Base-by-base conservation (phyloP, 1,140 invertebrate species). In the Brachionus sp. region DNA sequence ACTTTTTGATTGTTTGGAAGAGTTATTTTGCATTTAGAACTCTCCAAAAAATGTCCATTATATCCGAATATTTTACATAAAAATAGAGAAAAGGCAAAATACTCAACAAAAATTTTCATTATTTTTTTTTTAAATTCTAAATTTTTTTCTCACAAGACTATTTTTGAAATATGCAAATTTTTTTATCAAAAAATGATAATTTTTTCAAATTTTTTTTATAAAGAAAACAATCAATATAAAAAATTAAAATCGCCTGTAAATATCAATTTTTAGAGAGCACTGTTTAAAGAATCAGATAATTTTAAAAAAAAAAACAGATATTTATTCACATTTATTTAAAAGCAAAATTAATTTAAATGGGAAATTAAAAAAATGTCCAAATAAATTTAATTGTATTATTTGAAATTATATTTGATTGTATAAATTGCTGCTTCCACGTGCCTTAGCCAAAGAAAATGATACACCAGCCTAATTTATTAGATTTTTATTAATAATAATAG, bases 351-450 rank as follows among this genome's bases (percentile, higher is more conserved):
- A 5, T 46, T 46, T 46, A 46, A 46, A 13, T 46, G 0, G 10
- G 4, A 46, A n/a, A 46, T 10, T 13, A 46, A 12, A 46, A 46
- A 3, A 46, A 46, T 46, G 9, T 46, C 12, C 12, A 9, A 12
- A 10, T 46, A 12, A 46, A 12, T 13, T 46, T 10, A 46, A 46
- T 46, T 46, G 9, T 0, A 46, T 10, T 46, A 46, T 12, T 9
- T 46, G 42, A 46, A 46, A n/a, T 68, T 13, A 68, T 9, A 68
- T 68, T 68, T 68, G 33, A 68, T 35, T 68, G 33, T 68, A 68
- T 6, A 25, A 33, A 35, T 68, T 68, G 10, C 29, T 29, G 2
- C 29, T 29, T 1, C 64, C 1, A 3, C 29, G 9, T 4, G 29
- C n/a, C 29, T 68, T 68, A 9, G 64, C 25, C 1, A 68, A 1